Conservation (phyloP, 2,888 invertebrate genomes). For the Acronicta alni region DNA sequence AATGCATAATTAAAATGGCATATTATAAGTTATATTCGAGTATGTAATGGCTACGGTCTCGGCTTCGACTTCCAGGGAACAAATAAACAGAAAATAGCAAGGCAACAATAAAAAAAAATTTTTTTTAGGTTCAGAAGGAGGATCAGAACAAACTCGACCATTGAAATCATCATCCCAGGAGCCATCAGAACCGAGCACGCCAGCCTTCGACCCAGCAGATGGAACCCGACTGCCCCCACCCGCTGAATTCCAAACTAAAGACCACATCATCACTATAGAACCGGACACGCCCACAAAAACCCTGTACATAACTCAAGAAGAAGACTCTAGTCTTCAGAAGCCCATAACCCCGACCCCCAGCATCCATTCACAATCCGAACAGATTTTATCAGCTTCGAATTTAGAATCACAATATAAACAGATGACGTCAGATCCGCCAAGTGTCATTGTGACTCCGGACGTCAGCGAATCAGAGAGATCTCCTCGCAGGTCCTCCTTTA, state of each 20-base stretch:
- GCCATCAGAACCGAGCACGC: slow-evolving; percentile 72
- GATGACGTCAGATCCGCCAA: slow-evolving; percentile 51
- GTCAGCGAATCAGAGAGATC: slow-evolving; percentile 27
- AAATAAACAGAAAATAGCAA: no score
- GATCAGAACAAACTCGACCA: slow-evolving; percentile 73
- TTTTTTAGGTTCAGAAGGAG: slow-evolving; percentile 70
- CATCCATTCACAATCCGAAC: slow-evolving; percentile 68
- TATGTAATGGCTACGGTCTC: no score
- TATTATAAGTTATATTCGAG: no score
- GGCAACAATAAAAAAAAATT: neutral
- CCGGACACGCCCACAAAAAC: slow-evolving; percentile 74
- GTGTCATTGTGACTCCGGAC: slow-evolving; percentile 44
- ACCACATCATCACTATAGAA: slow-evolving; percentile 78
- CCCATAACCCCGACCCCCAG: slow-evolving; percentile 80
- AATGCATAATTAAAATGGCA: no score
- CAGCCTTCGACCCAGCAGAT: slow-evolving; percentile 66
- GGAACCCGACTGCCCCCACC: slow-evolving; percentile 67
- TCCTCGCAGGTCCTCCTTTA: slow-evolving; percentile 53
- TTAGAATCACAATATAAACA: slow-evolving; percentile 72
- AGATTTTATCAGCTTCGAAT: slow-evolving; percentile 79
- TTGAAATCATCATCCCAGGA: slow-evolving; percentile 75
- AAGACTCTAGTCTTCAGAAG: slow-evolving; percentile 75
- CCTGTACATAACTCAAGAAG: slow-evolving; percentile 76
- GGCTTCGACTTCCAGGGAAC: no score
- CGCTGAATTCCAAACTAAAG: slow-evolving; percentile 67